Evolutionary conservation across 1,140 invertebrate species (phyloP), one percentile per base, ranked within the genome.

Genomic region (Drosophila tsacasi): DNA sequence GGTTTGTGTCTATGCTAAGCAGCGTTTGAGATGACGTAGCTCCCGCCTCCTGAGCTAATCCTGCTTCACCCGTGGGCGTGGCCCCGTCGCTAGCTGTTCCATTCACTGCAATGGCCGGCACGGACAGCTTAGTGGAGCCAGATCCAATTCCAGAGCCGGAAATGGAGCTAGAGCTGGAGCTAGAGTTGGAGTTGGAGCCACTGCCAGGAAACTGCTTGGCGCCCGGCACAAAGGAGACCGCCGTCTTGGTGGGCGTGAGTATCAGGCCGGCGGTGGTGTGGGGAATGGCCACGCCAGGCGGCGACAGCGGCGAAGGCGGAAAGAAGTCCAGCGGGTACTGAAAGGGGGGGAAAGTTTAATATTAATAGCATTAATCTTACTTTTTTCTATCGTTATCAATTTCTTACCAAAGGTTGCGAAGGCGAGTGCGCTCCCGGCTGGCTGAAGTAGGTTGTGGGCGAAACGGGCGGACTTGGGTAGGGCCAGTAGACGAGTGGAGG

Each of bases 381-480:
- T 15, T 37, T 15, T 15, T 23, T 8, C 6, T 3, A 3, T 13
- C 6, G 2, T 4, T 47, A 3, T 10, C 10, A 1, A 30, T 32
- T 9, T 62, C 93, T 93, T 78, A 94, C 94, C 93, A 94, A 23
- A 91, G 64, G 93, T 92, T 92, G 93, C 27, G 94, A 93, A 58
- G 92, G 91, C 50, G 92, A 94, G 93, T 85, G 95, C 94, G 83
- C 94, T 74, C 95, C 94, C 76, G 95, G 95, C 74, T 94, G 94
- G 63, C 94, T 95, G 92, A 96, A 97, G 93, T 97, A 97, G 79
- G 96, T 96, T 2, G 96, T 97, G 10, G 97, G 97, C 39, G 97
- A 98, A 2, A 98, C 97, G 1, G 97, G 97, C 39, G 97, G 97
- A 76, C 97, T 98, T 15, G 97, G 97, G 94, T 98, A 98, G 0